Evolutionary conservation across 2,888 invertebrate genomes (phyloP), one percentile per base, ranked within the genome.

Genomic region (Noctuana brunneofusca): DNA sequence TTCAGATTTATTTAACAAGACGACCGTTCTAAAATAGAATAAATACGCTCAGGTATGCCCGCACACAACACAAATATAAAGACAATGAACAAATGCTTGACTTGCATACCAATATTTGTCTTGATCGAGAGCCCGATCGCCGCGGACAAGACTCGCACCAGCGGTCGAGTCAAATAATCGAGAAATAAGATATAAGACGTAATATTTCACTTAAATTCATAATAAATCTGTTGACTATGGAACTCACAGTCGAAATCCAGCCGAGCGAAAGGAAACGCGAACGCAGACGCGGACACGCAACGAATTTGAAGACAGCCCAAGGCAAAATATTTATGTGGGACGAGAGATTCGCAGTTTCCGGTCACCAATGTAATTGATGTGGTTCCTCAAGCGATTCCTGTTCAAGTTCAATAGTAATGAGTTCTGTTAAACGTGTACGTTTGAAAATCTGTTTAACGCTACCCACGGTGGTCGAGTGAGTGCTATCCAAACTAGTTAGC

Each of bases 341-440:
- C 62, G 49, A 27, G 43, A 49, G 62, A 62, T 62, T 55, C 62
- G 62, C 62, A 54, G 55, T 62, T 62, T 62, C 62, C 62, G 62
- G 62, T 62, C 62, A 62, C 62, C 62, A 49, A 55, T 62, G 38
- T 62, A 55, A 55, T 55, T 56, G 46, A 22, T 49, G 60, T 38
- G 55, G 22, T 48, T 49, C 48, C 54, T 38, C 48, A 49, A 55
- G 60, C 60, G 27, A 35, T 55, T 49, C 48, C 60, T 62, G 54
- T 38, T 48, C 43, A n/a, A 35, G 54, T 38, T 48, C 43, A n/a
- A 35, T 35, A 3, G 60, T 55, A 49, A 62, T 55, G 24, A 38
- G 60, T 35, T 53, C 48, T 54, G 18, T 22, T 48, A 60, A 60
- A 35, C 3, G 12, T 2, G 3, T 1, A 8, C 8, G 43, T 6